Base-by-base conservation (phyloP, 1,140 invertebrate species). In the Brachionus angularis region DNA sequence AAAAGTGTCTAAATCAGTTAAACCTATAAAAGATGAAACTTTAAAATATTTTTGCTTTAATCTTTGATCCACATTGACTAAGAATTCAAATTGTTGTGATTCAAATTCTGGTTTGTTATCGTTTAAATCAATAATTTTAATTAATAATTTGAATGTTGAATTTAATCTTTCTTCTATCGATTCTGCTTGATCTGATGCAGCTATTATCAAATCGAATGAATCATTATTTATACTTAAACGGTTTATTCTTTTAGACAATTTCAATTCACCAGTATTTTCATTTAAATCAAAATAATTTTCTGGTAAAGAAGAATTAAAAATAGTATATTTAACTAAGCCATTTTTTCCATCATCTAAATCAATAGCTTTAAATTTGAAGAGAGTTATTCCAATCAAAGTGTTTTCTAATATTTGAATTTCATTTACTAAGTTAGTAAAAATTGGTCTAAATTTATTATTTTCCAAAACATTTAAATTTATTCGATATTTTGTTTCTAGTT, bases 71-170 rank as follows among this genome's bases (percentile, higher is more conserved):
- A 8, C 10, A 25, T 2, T 23, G 12, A 18, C 23, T 18, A n/a
- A 10, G 10, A 58, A 58, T 33, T 55, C 31, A 34, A 55, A 55
- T 33, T 34, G 31, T 25, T 18, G 1, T 25, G 3, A 14, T 58
- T 58, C 23, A 8, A 58, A 23, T 3, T 5, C 16, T 39, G 53
- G 53, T n/a, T 12, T 3, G n/a, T 58, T 14, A 23, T 58, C 18
- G 25, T 58, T 58, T 58, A 58, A 58, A 23, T 58, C 53, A 2
- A 42, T 12, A 39, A 58, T 58, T 58, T 58, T 23, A 23, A 58
- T 58, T 23, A 23, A 3, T 14, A 58, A 18, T 5, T 12, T 25
- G 39, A 58, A 42, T 25, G 4, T 14, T 27, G 53, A 58, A 36
- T 23, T 58, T 8, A 58, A 12, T n/a, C 3, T 12, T n/a, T n/a